phyloP scores from a whole-genome alignment of 2,113 vertebrate species.

The Otocyon megalotis region DNA sequence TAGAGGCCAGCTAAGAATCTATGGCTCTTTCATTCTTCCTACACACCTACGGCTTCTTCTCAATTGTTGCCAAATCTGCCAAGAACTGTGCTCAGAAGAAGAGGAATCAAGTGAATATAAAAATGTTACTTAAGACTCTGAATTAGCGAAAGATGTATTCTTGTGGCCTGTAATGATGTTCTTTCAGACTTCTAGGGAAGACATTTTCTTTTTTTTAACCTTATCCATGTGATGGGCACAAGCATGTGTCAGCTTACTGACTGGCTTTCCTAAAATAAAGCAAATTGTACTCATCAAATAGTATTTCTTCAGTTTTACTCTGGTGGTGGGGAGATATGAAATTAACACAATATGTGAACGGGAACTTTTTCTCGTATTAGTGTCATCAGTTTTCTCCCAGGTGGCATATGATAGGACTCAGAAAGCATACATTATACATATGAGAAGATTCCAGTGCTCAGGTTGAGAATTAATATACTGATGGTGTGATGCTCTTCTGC shows the following conservation, averaged over 20 bases:
- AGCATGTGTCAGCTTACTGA: neutral
- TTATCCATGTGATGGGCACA: neutral
- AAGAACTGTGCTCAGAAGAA: neutral
- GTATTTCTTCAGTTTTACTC: neutral
- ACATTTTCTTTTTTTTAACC: neutral
- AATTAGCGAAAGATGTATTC: neutral
- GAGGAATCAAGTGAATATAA: neutral
- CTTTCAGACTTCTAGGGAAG: neutral
- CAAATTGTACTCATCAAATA: neutral
- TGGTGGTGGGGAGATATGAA: neutral
- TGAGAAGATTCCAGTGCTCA: neutral
- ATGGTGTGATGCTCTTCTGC: neutral
- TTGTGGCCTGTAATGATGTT: neutral
- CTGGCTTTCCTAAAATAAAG: neutral
- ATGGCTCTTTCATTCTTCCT: neutral
- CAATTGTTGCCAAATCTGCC: neutral
- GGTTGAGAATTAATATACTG: neutral
- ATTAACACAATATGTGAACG: neutral
- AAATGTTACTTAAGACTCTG: neutral
- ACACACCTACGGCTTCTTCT: neutral
- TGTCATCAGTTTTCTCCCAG: neutral
- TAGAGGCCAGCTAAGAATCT: neutral
- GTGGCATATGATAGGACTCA: neutral
- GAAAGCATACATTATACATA: neutral
- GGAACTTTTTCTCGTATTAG: neutral